Conservation (phyloP, 2,113 vertebrate species). For the Poicephalus meyeri region DNA sequence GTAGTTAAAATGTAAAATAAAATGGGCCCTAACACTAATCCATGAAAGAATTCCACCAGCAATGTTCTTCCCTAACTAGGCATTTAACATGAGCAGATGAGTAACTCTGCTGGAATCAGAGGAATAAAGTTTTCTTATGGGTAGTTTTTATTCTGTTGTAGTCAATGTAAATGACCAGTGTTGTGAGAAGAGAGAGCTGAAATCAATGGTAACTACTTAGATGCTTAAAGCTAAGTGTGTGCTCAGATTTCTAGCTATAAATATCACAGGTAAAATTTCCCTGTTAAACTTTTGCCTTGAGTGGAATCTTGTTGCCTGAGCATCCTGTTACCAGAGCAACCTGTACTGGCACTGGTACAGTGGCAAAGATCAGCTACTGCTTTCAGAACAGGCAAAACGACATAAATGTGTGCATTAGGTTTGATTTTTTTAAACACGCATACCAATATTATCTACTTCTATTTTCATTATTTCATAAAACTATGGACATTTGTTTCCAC, state of each 20-base stretch:
- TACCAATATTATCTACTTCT: not conserved
- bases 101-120: not conserved
- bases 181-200: not conserved
- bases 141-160: not conserved
- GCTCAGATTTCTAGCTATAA: not conserved
- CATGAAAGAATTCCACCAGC: not conserved
- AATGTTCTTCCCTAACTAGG: not conserved
- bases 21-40: not conserved
- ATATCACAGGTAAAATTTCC: not conserved
- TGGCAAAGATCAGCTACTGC: constrained; percentile 20
- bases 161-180: not conserved
- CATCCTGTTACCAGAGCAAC: constrained; percentile 60
- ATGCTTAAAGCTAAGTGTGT: not conserved
- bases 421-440: not conserved
- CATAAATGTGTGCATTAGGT: not conserved
- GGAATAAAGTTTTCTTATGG: not conserved
- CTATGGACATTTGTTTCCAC: not conserved
- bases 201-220: not conserved
- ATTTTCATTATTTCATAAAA: not conserved
- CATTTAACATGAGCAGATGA: not conserved
- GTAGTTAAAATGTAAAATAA: not conserved
- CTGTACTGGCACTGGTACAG: not conserved
- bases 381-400: not conserved
- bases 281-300: not conserved
- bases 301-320: not conserved